Evolutionary conservation across 2,113 vertebrate genomes (phyloP).

Genomic region (Crotalus horridus): DNA sequence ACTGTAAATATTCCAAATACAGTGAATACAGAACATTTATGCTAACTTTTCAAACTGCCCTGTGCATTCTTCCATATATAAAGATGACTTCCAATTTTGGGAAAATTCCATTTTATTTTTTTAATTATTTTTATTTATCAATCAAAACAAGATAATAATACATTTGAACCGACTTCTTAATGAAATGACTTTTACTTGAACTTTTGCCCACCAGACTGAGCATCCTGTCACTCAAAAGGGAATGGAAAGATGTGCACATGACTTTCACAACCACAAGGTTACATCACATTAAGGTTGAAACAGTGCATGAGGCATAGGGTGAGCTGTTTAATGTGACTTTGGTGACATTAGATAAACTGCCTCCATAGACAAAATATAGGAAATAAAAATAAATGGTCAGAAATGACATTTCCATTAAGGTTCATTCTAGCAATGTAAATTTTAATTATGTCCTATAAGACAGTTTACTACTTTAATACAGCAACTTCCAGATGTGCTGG

Average conservation of each 20-base stretch:
- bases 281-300: constrained; percentile 49
- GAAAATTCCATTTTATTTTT: not conserved
- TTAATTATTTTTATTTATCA: not conserved
- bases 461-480: not conserved
- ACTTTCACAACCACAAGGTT: constrained; percentile 55
- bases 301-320: constrained; percentile 33
- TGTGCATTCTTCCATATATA: not conserved
- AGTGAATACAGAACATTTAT: not conserved
- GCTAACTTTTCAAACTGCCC: constrained; percentile 13
- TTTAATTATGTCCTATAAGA: constrained; percentile 12
- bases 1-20: constrained; percentile 42
- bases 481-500: not conserved
- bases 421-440: constrained; percentile 38
- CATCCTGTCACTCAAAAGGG: constrained; percentile 34
- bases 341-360: constrained; percentile 41
- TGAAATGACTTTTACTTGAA: constrained; percentile 21
- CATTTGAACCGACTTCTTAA: not conserved
- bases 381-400: constrained; percentile 39
- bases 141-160: constrained; percentile 14
- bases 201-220: constrained; percentile 40
- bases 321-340: constrained; percentile 17
- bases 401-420: constrained; percentile 32
- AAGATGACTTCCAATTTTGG: not conserved
- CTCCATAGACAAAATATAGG: constrained; percentile 46
- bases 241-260: constrained; percentile 39